Conservation (phyloP, 2,113 vertebrate species). For the Clarias gariepinus region DNA sequence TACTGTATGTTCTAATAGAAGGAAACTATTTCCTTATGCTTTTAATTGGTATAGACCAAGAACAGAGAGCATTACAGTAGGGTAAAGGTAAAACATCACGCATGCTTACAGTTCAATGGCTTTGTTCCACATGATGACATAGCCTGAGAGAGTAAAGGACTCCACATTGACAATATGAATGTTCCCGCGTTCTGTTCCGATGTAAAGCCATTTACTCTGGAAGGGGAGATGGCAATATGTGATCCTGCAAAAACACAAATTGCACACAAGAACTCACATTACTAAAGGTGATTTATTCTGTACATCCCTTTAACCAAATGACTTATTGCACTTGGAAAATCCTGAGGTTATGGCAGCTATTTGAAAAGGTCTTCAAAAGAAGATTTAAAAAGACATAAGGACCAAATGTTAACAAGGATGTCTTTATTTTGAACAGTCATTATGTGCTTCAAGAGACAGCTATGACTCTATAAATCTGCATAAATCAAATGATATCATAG, state of each 20-base stretch:
- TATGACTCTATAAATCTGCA: conserved; percentile 21
- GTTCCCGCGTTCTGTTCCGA: conserved; percentile 95
- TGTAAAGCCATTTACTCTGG: conserved; percentile 99
- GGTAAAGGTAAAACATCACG: neutral
- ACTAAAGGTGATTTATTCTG: conserved; percentile 37
- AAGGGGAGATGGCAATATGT: conserved; percentile 99
- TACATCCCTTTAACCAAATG: conserved; percentile 13
- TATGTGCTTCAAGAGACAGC: conserved; percentile 24
- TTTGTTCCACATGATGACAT: conserved; percentile 99
- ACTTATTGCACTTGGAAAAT: neutral
- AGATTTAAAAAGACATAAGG: conserved; percentile 51
- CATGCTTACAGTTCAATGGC: conserved; percentile 97
- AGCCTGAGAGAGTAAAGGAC: conserved; percentile 99
- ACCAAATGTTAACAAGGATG: conserved; percentile 34
- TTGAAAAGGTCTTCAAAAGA: neutral
- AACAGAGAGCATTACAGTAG: neutral
- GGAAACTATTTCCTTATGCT: neutral
- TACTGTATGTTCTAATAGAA: neutral
- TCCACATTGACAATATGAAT: conserved; percentile 99
- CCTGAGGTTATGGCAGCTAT: conserved; percentile 9
- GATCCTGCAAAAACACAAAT: conserved; percentile 82
- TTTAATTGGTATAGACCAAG: neutral
- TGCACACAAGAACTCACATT: conserved; percentile 52
- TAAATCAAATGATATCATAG: conserved; percentile 45
- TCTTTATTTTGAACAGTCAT: conserved; percentile 31